Evolutionary conservation across 2,113 vertebrate species (phyloP), one percentile per base, ranked within the genome.

Genomic region (Sorex fumeus): DNA sequence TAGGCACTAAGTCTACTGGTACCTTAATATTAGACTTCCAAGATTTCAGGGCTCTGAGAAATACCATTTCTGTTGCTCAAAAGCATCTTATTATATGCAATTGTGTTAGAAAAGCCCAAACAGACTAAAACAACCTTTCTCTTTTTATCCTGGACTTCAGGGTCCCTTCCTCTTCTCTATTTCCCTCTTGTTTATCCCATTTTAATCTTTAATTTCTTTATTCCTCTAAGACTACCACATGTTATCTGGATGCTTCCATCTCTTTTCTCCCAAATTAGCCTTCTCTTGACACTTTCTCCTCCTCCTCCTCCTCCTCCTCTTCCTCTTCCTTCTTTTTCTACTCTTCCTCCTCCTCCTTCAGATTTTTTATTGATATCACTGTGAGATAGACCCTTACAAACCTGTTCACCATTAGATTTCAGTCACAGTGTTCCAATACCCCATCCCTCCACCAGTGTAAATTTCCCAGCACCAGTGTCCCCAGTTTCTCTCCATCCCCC

Each of bases 231-330:
- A 50, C 84, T 69, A 4, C 53, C 8, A 11, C 6, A 34, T 28
- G 79, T 74, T 66, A 34, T 89, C 67, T 47, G 84, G 60, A 50
- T 21, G 32, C 74, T 81, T 87, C 77, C 74, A 57, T 78, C 40
- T 67, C 47, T 87, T 47, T 10, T 88, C 19, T 60, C 60, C 28
- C 10, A 50, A 72, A 81, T 50, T 72, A 87, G 74, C 47, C 64
- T 88, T 86, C 53, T 76, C n/a, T 43, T 75, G 57, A 21, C 57
- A 60, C 47, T 50, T 50, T 50, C 47, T 40, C 7, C 40, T 40
- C 7, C 40, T 40, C 40, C 40, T 40, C 40, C 40, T 40, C 40
- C 40, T 4, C 40, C 40, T 4, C 40, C 7, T 40, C 40, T 7
- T 40, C 40, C 40, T 40, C 40, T 40, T 40, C 40, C 40, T 40